These are phyloP conservation scores for Busseola fusca DNA, from an alignment of 2,888 invertebrate genomes.

Conservation along the genomic window DNA sequence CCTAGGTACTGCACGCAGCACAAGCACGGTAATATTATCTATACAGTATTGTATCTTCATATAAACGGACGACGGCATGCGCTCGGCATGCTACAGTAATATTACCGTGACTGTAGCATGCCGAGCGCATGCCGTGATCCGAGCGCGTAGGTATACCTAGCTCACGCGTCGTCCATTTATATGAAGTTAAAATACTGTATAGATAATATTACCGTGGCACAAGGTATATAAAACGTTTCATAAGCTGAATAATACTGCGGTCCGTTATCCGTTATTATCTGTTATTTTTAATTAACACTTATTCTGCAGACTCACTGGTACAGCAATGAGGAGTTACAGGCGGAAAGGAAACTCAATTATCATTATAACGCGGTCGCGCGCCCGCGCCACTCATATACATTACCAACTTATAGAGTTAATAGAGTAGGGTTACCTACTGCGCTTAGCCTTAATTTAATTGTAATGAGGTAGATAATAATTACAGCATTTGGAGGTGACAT, in stretches of 20 bases:
- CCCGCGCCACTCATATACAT: conserved; percentile 49
- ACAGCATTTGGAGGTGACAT: no score
- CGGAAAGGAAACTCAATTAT: conserved; percentile 80
- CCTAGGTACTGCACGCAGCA: not conserved
- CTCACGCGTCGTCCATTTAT: no score
- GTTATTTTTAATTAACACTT: conserved; percentile 46
- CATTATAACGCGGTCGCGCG: conserved; percentile 71
- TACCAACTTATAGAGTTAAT: conserved; percentile 54
- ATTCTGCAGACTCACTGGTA: conserved; percentile 39
- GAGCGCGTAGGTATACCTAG: no score
- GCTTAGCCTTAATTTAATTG: conserved; percentile 12
- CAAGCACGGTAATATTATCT: no score
- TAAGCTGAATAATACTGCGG: conserved; percentile 9
- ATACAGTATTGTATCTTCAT: no score
- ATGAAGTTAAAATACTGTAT: no score
- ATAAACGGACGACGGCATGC: no score
- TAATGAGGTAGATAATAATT: not conserved
- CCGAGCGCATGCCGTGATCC: no score
- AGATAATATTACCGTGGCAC: no score
- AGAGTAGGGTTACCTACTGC: conserved; percentile 38
- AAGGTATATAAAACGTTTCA: not conserved
- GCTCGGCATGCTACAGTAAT: no score
- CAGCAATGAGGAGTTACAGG: conserved; percentile 59
- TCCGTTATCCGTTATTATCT: conserved; percentile 31
- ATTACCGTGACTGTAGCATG: no score